Percentiles rank a stretch among this genome's conserved stretches.
Conservation (phyloP, 35 echinoderm and acorn worm genomes). For the Ophioderma brevispina region DNA sequence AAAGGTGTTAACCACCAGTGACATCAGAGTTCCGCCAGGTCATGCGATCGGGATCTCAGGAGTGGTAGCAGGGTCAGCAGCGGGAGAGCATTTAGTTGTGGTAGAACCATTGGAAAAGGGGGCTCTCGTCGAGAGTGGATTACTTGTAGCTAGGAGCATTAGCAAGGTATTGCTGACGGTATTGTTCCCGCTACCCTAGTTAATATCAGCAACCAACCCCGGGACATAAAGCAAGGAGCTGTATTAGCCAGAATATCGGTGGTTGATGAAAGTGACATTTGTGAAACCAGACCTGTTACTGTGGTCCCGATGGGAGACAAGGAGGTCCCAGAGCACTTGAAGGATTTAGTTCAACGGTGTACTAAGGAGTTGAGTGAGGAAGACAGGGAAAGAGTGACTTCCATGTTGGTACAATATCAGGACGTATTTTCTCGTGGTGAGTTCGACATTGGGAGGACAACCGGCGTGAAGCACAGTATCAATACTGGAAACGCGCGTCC, state of each 20-base stretch:
- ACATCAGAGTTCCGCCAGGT: background rate
- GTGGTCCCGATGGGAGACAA: no score
- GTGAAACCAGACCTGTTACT: no score
- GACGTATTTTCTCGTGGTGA: slow-evolving; percentile 33
- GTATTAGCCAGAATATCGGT: no score
- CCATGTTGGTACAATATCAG: slow-evolving; percentile 5
- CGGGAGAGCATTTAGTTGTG: background rate
- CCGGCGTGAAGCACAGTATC: slow-evolving; percentile 37
- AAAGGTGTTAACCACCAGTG: background rate
- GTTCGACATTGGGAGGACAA: slow-evolving; percentile 51
- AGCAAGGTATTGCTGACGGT: background rate
- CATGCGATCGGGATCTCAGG: background rate
- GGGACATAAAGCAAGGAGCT: no score
- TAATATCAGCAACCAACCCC: background rate
- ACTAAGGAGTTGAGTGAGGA: background rate
- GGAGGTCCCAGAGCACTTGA: background rate
- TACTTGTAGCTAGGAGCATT: background rate
- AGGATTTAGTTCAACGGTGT: background rate
- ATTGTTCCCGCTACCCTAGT: background rate
- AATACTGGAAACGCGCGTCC: slow-evolving; percentile 40
- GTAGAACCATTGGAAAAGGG: background rate
- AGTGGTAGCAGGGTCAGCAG: background rate
- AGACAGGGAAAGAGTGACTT: background rate
- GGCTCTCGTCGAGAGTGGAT: background rate
- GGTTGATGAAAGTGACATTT: no score